Conservation (phyloP, 2,888 invertebrate genomes). For the Metallyticus violacea region DNA sequence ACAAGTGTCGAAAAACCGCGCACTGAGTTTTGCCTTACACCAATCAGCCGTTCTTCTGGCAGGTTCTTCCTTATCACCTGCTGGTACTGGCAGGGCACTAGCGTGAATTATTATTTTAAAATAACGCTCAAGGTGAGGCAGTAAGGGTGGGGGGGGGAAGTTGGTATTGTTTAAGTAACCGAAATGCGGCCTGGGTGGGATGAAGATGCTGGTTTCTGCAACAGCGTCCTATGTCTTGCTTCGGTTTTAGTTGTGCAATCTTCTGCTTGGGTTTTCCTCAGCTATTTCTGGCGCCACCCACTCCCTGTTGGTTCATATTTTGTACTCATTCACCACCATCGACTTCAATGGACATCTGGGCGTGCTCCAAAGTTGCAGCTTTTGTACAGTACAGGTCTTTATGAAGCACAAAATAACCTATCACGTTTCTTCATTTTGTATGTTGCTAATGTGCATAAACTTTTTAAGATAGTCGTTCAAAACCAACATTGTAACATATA, state of each 20-base stretch:
- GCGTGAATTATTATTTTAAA: neutral
- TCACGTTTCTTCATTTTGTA: too few relatives aligned
- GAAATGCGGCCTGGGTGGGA: neutral
- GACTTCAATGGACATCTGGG: neutral
- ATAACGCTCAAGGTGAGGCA: slow-evolving; percentile 8
- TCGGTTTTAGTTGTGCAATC: neutral
- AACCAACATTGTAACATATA: too few relatives aligned
- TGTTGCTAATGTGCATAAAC: too few relatives aligned
- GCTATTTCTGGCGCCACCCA: neutral
- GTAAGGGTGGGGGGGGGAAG: neutral
- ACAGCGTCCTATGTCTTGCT: neutral
- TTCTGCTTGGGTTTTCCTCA: neutral
- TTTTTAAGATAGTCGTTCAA: too few relatives aligned
- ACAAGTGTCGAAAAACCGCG: neutral
- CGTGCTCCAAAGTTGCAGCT: neutral
- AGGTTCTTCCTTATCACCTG: slow-evolving; percentile 10
- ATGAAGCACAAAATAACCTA: neutral
- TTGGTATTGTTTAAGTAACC: neutral
- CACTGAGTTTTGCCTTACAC: neutral
- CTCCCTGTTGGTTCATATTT: neutral
- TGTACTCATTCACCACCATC: neutral
- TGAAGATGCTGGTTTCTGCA: neutral
- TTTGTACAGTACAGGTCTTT: neutral
- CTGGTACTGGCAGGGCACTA: neutral
- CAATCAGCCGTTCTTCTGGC: neutral